Percentiles rank a stretch among this genome's conserved stretches.
These are phyloP conservation scores for Apocheima hispidaria DNA, from an alignment of 2,888 invertebrate genomes.

Conservation along the genomic window DNA sequence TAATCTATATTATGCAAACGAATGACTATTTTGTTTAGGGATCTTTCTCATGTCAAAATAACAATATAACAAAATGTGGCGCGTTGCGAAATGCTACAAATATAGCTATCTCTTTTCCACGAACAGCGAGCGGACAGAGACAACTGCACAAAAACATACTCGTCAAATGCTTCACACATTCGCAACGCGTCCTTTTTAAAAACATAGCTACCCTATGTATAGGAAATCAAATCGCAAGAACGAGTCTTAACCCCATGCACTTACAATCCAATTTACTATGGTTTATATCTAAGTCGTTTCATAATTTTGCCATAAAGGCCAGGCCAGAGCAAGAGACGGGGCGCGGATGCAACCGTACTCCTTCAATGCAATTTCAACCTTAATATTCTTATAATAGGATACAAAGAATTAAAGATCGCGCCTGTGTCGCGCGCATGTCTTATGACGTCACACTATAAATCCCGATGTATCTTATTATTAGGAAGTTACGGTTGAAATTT, in stretches of 20 bases:
- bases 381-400: too few relatives aligned
- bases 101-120: conserved; percentile 13
- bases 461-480: too few relatives aligned
- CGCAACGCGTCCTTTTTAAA: conserved; percentile 20
- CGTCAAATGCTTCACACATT: conserved; percentile 17
- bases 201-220: conserved; percentile 3
- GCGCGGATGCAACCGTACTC: too few relatives aligned
- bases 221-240: background rate
- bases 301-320: too few relatives aligned
- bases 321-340: too few relatives aligned
- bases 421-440: too few relatives aligned
- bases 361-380: too few relatives aligned
- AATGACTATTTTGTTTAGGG: conserved; percentile 6
- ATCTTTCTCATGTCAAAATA: background rate
- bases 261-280: background rate
- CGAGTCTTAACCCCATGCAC: background rate
- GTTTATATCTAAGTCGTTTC: background rate
- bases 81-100: conserved; percentile 5
- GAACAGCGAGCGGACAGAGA: conserved; percentile 19
- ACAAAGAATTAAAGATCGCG: too few relatives aligned
- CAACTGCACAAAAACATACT: conserved; percentile 32
- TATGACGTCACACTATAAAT: too few relatives aligned
- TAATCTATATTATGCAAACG: conserved; percentile 18
- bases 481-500: too few relatives aligned
- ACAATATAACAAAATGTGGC: background rate